A percentile compares a stretch with the other conserved stretches of the same genome.
Evolutionary conservation across 2,888 invertebrate genomes (phyloP).

Genomic region (Suillia variegata): DNA sequence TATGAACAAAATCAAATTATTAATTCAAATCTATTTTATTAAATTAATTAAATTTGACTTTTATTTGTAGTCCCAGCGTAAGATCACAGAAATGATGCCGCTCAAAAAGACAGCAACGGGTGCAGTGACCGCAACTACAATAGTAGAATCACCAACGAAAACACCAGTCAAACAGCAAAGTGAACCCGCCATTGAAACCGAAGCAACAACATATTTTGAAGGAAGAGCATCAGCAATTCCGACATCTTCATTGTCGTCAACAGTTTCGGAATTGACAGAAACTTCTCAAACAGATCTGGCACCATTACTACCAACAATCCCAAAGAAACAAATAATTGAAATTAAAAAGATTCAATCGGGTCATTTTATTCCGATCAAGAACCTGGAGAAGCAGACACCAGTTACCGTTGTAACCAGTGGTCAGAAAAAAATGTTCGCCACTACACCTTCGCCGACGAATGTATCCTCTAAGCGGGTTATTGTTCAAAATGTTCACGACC

Average conservation of each 20-base stretch:
- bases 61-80: slow-evolving; percentile 35
- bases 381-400: slow-evolving; percentile 19
- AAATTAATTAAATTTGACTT: background rate
- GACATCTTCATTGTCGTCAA: no score
- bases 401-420: slow-evolving; percentile 15
- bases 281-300: background rate
- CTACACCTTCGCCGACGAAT: slow-evolving; percentile 3
- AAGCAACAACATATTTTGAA: no score
- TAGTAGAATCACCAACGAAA: no score
- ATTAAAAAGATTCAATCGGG: slow-evolving; percentile 33
- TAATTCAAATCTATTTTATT: background rate
- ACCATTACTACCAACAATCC: no score
- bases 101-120: slow-evolving; percentile 21
- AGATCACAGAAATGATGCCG: slow-evolving; percentile 39
- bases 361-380: slow-evolving; percentile 33
- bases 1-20: slow-evolving; percentile 26
- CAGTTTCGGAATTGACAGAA: no score
- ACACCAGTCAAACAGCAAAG: slow-evolving; percentile 20
- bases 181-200: slow-evolving; percentile 10
- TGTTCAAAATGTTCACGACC: slow-evolving; percentile 15
- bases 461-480: slow-evolving; percentile 22
- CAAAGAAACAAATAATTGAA: slow-evolving; percentile 24
- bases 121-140: slow-evolving; percentile 28
- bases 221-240: background rate
- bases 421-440: slow-evolving; percentile 15